phyloP scores from a whole-genome alignment of 2,888 invertebrate genomes.

The Timema cristinae region DNA sequence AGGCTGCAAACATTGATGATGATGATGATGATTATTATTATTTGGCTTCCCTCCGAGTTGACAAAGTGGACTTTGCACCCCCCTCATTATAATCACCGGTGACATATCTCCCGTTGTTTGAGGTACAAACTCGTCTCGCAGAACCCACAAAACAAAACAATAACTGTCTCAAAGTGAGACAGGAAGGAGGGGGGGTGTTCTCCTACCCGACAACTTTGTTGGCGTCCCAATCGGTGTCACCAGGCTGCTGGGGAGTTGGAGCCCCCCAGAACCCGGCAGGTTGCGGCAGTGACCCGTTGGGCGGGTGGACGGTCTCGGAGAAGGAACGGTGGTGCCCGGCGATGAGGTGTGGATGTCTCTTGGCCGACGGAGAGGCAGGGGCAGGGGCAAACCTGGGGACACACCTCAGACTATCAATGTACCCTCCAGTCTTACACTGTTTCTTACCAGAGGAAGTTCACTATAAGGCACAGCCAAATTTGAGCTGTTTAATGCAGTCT shows the following conservation, averaged over 20 bases:
- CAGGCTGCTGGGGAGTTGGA: conserved; percentile 7
- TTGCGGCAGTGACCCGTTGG: conserved; percentile 22
- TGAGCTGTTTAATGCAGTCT: no score
- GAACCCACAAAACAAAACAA: neutral
- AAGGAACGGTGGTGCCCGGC: conserved; percentile 33
- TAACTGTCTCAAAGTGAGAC: neutral
- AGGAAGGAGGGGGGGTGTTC: conserved; percentile 7
- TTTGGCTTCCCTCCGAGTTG: no score
- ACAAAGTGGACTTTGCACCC: neutral
- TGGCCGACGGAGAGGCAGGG: conserved; percentile 36
- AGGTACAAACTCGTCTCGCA: neutral
- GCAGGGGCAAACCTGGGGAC: conserved; percentile 34
- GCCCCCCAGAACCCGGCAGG: conserved; percentile 27
- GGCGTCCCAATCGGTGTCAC: conserved; percentile 33
- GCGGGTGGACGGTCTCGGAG: conserved; percentile 26
- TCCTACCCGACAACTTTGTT: conserved; percentile 34
- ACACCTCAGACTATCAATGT: neutral
- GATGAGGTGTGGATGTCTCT: conserved; percentile 37
- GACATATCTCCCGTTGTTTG: neutral
- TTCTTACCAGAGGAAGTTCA: no score
- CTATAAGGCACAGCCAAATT: no score
- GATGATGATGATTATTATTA: no score
- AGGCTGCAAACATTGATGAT: neutral
- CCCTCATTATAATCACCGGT: neutral
- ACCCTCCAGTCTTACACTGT: no score